These are phyloP conservation scores for Artemia sinica DNA, from an alignment of 2,888 invertebrate species.

Conservation along the genomic window DNA sequence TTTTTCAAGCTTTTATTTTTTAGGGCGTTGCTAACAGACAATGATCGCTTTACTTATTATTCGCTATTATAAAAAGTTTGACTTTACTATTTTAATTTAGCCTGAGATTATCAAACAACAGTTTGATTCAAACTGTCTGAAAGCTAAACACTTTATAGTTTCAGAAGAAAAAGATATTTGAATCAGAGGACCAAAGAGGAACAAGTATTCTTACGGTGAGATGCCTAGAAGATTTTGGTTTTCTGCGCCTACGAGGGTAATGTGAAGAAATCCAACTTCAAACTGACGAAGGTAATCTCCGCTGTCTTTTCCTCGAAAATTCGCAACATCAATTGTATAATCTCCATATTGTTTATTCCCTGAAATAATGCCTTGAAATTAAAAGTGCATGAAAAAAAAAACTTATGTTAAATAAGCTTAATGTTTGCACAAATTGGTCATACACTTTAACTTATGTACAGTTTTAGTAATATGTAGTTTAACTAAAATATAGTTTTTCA, in stretches of 20 bases:
- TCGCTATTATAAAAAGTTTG: too few species aligned
- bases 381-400: too few species aligned
- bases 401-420: background rate
- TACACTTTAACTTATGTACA: conserved; percentile 18
- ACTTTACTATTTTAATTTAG: too few species aligned
- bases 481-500: too few species aligned
- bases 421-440: conserved; percentile 12
- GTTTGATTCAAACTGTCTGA: too few species aligned
- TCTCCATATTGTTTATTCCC: conserved; percentile 44
- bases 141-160: too few species aligned
- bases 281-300: conserved; percentile 46
- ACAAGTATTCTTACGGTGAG: conserved; percentile 47
- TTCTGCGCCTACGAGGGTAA: conserved; percentile 62
- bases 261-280: conserved; percentile 69
- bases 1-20: too few species aligned
- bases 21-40: too few species aligned
- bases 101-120: too few species aligned
- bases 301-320: conserved; percentile 48
- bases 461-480: too few species aligned
- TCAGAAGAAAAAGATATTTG: too few species aligned
- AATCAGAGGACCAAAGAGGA: background rate
- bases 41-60: too few species aligned
- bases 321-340: conserved; percentile 52
- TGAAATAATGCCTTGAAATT: conserved; percentile 28
- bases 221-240: conserved; percentile 39